Evolutionary conservation across 2,888 invertebrate genomes (phyloP).

Genomic region (Gasteruption jaculator): DNA sequence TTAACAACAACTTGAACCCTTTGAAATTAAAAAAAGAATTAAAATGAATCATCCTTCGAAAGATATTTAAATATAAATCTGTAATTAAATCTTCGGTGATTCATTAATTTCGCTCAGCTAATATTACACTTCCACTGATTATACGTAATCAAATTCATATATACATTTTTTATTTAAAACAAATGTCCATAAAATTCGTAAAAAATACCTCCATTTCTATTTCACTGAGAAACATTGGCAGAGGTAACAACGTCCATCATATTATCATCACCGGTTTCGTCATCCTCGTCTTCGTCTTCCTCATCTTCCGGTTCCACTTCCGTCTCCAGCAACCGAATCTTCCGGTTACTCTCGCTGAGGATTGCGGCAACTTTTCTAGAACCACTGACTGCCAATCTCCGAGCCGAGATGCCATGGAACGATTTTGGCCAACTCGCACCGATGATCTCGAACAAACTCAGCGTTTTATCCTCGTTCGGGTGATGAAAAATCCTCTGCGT

Average conservation of each 20-base stretch:
- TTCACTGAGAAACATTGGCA: conserved; percentile 26
- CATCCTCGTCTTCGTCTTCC: conserved; percentile 61
- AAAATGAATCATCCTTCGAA: too few relatives aligned
- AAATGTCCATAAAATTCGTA: conserved; percentile 9
- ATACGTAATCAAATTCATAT: conserved; percentile 4
- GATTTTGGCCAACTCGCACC: conserved; percentile 37
- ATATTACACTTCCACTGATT: too few relatives aligned
- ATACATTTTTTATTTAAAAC: background rate
- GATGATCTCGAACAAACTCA: conserved; percentile 37
- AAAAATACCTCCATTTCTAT: conserved; percentile 19
- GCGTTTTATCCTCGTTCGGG: conserved; percentile 23
- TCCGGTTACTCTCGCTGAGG: conserved; percentile 71
- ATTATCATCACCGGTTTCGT: conserved; percentile 34
- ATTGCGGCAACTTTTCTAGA: conserved; percentile 80
- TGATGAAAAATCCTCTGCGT: conserved; percentile 14
- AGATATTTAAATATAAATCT: too few relatives aligned
- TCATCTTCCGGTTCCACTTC: conserved; percentile 90
- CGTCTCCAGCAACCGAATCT: conserved; percentile 86
- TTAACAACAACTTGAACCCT: too few relatives aligned
- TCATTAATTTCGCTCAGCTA: too few relatives aligned
- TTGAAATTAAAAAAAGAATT: too few relatives aligned
- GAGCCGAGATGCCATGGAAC: conserved; percentile 45
- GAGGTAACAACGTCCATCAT: conserved; percentile 33
- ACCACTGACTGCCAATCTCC: conserved; percentile 79
- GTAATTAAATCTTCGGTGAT: too few relatives aligned